Evolutionary conservation across 2,113 vertebrate species (phyloP).

Genomic region (Piaya cayana): DNA sequence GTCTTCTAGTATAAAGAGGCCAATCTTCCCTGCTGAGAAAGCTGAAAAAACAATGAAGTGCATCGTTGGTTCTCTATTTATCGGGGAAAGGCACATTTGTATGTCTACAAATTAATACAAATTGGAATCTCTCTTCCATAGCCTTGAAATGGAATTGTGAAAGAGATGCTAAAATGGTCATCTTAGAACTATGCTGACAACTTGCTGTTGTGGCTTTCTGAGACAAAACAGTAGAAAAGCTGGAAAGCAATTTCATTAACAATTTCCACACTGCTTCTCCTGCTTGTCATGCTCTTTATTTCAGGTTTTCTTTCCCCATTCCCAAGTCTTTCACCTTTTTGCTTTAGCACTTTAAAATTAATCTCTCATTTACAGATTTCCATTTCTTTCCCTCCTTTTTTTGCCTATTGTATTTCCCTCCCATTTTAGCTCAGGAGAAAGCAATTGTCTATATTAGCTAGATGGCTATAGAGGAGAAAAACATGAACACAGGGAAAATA

Average conservation of each 20-base stretch:
- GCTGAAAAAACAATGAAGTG: constrained; percentile 12
- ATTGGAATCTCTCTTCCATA: neutral
- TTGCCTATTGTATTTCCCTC: neutral
- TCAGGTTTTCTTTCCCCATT: neutral
- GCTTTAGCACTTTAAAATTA: neutral
- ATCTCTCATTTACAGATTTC: neutral
- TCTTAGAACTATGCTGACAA: neutral
- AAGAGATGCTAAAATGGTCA: neutral
- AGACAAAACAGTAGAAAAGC: neutral
- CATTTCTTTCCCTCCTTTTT: neutral
- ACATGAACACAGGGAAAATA: neutral
- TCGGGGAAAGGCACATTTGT: neutral
- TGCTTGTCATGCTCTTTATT: neutral
- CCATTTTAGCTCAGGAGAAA: neutral
- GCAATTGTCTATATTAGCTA: neutral
- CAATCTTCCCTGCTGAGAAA: constrained; percentile 31
- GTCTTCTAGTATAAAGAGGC: neutral
- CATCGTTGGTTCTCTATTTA: neutral
- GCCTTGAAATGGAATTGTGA: neutral
- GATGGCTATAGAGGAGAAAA: neutral
- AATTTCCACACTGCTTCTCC: neutral
- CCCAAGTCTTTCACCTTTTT: neutral
- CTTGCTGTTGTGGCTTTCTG: neutral
- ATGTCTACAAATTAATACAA: neutral
- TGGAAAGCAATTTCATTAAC: neutral